Percentiles rank a stretch among this genome's conserved stretches.
These are phyloP conservation scores for Ochotona curzoniae DNA, from an alignment of 2,113 vertebrate species.

Conservation along the genomic window DNA sequence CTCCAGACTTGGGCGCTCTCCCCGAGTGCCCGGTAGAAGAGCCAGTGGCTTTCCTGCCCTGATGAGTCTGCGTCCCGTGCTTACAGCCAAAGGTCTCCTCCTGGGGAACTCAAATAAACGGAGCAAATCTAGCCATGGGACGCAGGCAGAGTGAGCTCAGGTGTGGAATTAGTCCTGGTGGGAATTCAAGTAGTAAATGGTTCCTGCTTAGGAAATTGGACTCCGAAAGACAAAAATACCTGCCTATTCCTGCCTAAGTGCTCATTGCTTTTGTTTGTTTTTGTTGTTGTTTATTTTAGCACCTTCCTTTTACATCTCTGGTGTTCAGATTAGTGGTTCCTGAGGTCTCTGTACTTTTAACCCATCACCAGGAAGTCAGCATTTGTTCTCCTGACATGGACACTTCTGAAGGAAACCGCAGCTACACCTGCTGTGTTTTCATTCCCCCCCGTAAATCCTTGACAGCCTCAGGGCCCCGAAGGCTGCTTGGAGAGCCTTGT, in stretches of 20 bases:
- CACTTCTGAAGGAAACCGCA: conserved; percentile 2
- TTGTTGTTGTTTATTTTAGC: neutral
- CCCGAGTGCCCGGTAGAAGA: neutral
- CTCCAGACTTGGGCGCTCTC: neutral
- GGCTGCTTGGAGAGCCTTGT: neutral
- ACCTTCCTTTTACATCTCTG: neutral
- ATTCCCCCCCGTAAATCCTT: neutral
- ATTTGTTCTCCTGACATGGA: neutral
- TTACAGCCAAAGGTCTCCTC: conserved; percentile 1
- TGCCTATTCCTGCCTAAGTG: neutral
- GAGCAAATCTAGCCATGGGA: neutral
- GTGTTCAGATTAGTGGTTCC: neutral
- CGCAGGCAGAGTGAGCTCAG: neutral
- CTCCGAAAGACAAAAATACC: neutral
- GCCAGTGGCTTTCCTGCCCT: conserved; percentile 28
- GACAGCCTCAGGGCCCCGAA: neutral
- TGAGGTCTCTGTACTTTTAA: neutral
- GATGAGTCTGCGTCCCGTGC: conserved; percentile 33
- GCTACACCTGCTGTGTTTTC: neutral
- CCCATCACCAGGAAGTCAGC: neutral
- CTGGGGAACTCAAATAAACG: conserved; percentile 31
- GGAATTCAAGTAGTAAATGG: conserved; percentile 20
- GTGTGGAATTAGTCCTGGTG: neutral
- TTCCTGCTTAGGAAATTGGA: neutral
- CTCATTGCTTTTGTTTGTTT: neutral